Base-by-base conservation (phyloP, 2,797 vertebrate genomes). In the Mus minutoides region DNA sequence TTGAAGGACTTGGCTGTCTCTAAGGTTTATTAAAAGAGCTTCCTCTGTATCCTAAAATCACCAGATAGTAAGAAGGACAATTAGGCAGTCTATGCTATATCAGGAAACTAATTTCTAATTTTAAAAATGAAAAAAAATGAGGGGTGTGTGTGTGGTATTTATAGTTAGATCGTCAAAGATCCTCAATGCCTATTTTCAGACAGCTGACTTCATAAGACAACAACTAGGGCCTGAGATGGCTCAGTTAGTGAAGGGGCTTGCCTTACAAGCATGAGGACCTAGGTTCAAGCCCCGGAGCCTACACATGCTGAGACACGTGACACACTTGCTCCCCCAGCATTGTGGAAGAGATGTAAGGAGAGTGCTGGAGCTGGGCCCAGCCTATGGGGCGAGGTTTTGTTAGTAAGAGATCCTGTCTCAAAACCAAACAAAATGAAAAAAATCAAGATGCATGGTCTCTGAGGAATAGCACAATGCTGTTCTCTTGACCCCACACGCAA, bases 1-100 rank as follows among this genome's bases (percentile, higher is more conserved):
- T 98, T 99, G 99, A 95, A 99, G 99, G 97, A 99, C 99, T 86
- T 99, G 99, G 98, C 99, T 99, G 96, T 99, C 99, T 98, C 99
- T 98, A 95, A 99, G 99, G 97, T 99, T 99, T 98, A 99, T 98
- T 98, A 99, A 98, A 97, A 99, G 98, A 75, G 99, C 99, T 98
- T 99, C 99, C 91, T 99, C 99, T 90, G 99, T 99, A 98, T 99
- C 99, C 99, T 99, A 97, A 91, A 96, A 98, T 98, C 9, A 98
- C 1, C 89, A 92, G 64, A 87, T 69, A 90, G 54, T 9, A 34
- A 95, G 92, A 91, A 86, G 69, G 7, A 95, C 94, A 56, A 97
- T 10, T 46, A 97, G 19, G 8, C 37, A 92, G 93, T 94, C 1
- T 88, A n/a, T 71, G 26, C n/a, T 92, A 83, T 19, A 88, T 76